Evolutionary conservation across 1,140 invertebrate species (phyloP), one percentile per base, ranked within the genome.

Genomic region (Aplysia californica): DNA sequence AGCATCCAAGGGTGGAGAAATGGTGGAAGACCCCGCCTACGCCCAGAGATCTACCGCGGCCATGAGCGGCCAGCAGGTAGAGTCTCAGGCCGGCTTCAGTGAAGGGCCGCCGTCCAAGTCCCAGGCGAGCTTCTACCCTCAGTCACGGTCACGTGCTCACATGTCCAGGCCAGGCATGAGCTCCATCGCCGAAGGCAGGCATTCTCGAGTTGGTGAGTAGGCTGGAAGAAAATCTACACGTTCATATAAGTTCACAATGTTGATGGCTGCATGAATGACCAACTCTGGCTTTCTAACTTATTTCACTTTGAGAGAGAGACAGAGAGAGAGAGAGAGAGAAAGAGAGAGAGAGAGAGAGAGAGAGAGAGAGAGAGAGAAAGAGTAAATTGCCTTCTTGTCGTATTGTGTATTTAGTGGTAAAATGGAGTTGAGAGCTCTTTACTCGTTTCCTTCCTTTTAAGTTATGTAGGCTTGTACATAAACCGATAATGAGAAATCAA

Each of bases 161-260:
- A 44, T 79, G 61, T 55, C 64, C 64, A 59, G 10, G 20, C 36
- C n/a, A 5, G 38, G 23, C 35, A 41, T 31, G 6, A 29, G 21
- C 23, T 36, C 71, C 61, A 68, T 21, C 38, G 56, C 74, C 65
- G 68, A 59, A 44, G 56, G 64, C 26, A 75, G 80, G 50, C 33
- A 23, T 39, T 68, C 74, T 36, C 73, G 80, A 77, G 78, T 82
- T 64, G 80, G 80, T 78, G 75, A 80, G 80, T 78, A 50, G 2
- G 44, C 18, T 38, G 2, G 26, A 10, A 0, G 10, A 50, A 10
- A 50, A 15, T 50, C n/a, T 15, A 15, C n/a, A 50, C n/a, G 44
- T 50, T n/a, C 10, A 15, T 50, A 15, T 50, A 50, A 10, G 44
- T 50, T 50, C n/a, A 50, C 29, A 23, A 10, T 61, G 18, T 6